phyloP scores from a whole-genome alignment of 2,888 invertebrate genomes.

The Crepidodera aurea region DNA sequence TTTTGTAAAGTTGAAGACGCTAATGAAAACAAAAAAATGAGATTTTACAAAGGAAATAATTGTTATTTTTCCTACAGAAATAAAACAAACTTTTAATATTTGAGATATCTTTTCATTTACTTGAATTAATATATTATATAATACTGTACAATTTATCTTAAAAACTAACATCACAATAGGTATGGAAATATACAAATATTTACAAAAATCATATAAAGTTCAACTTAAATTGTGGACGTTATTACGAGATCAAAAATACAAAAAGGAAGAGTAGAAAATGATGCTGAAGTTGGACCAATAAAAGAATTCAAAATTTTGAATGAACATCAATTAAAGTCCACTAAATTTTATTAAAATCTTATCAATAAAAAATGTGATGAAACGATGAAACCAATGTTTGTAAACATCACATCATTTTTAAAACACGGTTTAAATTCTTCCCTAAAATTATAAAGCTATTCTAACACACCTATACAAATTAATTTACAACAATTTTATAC shows the following conservation, averaged over 20 bases:
- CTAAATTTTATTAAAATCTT: slow-evolving; percentile 13
- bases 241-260: slow-evolving; percentile 19
- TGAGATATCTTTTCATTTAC: neutral
- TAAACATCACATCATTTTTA: too few species aligned
- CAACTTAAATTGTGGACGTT: neutral
- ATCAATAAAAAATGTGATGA: too few species aligned
- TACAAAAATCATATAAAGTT: slow-evolving; percentile 34
- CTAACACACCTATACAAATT: neutral
- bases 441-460: slow-evolving; percentile 5
- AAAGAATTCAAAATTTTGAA: too few species aligned
- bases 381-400: too few species aligned
- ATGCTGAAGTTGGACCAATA: neutral
- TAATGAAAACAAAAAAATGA: too few species aligned
- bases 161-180: slow-evolving; percentile 40
- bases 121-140: slow-evolving; percentile 28
- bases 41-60: too few species aligned
- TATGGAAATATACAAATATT: slow-evolving; percentile 32
- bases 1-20: too few species aligned
- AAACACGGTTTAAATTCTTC: slow-evolving; percentile 4
- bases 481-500: neutral
- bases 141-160: slow-evolving; percentile 40
- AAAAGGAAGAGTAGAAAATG: slow-evolving; percentile 4
- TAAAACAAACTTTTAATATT: neutral
- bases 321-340: too few species aligned
- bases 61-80: too few species aligned